Evolutionary conservation across 2,113 vertebrate species (phyloP).

Genomic region (Tragulus kanchil): DNA sequence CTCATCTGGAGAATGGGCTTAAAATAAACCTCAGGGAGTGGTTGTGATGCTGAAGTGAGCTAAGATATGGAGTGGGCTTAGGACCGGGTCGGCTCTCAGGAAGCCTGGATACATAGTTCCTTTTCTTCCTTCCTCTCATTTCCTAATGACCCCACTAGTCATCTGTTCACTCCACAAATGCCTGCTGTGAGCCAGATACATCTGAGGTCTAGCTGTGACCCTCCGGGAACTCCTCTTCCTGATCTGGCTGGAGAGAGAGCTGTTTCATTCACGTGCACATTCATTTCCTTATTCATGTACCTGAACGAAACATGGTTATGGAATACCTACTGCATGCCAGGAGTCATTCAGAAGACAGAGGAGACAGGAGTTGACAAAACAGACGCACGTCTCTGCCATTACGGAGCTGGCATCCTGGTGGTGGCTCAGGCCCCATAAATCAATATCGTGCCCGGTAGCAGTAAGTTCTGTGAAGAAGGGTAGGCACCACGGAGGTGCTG

Average conservation of each 20-base stretch:
- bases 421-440: not conserved
- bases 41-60: not conserved
- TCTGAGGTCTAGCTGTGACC: rapidly evolving
- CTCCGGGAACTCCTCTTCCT: not conserved
- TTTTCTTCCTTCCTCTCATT: not conserved
- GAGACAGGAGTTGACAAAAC: not conserved
- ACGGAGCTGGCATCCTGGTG: rapidly evolving
- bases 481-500: not conserved
- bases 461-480: not conserved
- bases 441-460: rapidly evolving
- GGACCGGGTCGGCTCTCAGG: not conserved
- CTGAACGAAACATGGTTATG: not conserved
- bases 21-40: not conserved
- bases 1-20: conserved; percentile 1
- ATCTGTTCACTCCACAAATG: not conserved
- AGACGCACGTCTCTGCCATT: not conserved
- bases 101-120: not conserved
- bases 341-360: not conserved
- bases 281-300: not conserved
- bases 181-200: not conserved
- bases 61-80: rapidly evolving
- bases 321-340: not conserved
- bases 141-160: not conserved
- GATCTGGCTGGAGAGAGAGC: not conserved
- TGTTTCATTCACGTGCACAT: rapidly evolving